Conservation (phyloP, 2,888 invertebrate genomes). For the Erebia ligea region DNA sequence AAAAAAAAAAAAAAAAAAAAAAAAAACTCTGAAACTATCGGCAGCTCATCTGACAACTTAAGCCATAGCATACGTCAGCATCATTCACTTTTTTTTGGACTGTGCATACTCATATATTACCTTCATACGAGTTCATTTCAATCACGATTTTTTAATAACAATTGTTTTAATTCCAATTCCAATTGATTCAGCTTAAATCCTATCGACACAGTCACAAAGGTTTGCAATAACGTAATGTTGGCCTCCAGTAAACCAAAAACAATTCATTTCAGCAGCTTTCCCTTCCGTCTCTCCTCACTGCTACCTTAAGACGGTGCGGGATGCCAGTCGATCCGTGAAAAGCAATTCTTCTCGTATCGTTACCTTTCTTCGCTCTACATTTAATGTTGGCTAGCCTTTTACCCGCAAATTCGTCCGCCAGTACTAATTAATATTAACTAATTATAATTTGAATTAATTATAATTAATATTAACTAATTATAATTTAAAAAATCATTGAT, state of each 20-base stretch:
- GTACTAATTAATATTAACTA: too few relatives aligned
- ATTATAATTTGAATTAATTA: too few relatives aligned
- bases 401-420: neutral
- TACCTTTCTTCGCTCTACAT: slow-evolving; percentile 76
- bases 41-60: too few relatives aligned
- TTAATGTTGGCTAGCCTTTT: slow-evolving; percentile 64
- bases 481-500: too few relatives aligned
- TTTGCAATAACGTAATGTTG: slow-evolving; percentile 71
- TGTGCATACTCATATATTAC: too few relatives aligned
- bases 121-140: too few relatives aligned
- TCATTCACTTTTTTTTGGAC: too few relatives aligned
- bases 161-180: slow-evolving; percentile 12
- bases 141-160: too few relatives aligned
- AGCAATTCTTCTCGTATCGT: slow-evolving; percentile 77
- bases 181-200: slow-evolving; percentile 49
- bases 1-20: too few relatives aligned
- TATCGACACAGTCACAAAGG: slow-evolving; percentile 70
- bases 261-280: slow-evolving; percentile 67
- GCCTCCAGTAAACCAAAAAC: slow-evolving; percentile 72
- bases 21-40: too few relatives aligned
- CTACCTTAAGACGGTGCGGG: slow-evolving; percentile 56
- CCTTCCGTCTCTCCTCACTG: slow-evolving; percentile 40
- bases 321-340: slow-evolving; percentile 78
- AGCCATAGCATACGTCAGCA: too few relatives aligned
- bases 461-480: too few relatives aligned